phyloP scores from a whole-genome alignment of 2,797 vertebrate species.

The Melanogrammus aeglefinus region DNA sequence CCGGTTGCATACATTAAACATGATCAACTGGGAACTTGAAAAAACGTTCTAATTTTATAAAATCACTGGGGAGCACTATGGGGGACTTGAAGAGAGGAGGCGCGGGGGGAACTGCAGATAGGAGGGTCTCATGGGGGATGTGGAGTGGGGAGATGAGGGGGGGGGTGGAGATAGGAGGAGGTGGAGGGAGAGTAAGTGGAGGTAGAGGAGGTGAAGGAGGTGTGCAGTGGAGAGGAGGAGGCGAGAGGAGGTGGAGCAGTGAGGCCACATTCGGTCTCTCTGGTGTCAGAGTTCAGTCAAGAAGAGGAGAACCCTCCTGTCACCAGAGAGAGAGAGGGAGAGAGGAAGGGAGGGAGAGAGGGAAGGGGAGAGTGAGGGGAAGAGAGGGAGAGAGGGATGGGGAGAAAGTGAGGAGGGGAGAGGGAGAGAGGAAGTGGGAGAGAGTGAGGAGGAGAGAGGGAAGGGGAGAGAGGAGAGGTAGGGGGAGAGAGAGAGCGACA shows the following conservation, averaged over 20 bases:
- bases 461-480: constrained; percentile 5
- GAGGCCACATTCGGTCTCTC: background rate
- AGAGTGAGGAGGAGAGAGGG: background rate
- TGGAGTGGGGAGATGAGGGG: too few relatives aligned
- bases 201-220: too few relatives aligned
- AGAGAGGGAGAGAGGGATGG: too few relatives aligned
- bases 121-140: too few relatives aligned
- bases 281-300: background rate
- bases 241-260: background rate
- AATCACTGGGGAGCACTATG: too few relatives aligned
- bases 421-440: too few relatives aligned
- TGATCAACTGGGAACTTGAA: background rate
- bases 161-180: background rate
- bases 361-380: background rate
- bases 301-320: background rate
- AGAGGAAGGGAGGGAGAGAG: background rate
- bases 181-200: too few relatives aligned
- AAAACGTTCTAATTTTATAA: background rate
- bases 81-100: too few relatives aligned
- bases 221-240: too few relatives aligned
- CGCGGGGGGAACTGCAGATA: too few relatives aligned
- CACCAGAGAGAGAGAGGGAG: background rate
- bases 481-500: constrained; percentile 9
- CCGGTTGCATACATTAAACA: too few relatives aligned
- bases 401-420: too few relatives aligned